Conservation (phyloP, 2,888 invertebrate species). For the Tribolium freemani region DNA sequence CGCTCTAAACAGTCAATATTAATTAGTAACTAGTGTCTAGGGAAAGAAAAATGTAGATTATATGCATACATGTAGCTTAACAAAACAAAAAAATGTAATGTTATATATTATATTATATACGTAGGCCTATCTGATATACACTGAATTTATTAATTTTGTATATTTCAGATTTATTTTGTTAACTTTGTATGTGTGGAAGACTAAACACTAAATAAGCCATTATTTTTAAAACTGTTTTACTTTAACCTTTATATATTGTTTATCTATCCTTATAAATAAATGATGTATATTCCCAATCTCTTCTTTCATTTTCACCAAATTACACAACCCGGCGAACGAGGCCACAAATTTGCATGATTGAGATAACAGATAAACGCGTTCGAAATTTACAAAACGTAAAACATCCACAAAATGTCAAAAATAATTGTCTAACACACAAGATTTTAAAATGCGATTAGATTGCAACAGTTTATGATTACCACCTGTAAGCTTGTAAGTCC, state of each 20-base stretch:
- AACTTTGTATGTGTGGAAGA: constrained; percentile 58
- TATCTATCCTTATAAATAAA: constrained; percentile 61
- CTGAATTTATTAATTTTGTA: constrained; percentile 63
- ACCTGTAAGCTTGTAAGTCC: background rate
- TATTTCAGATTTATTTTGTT: constrained; percentile 62
- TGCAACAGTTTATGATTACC: background rate
- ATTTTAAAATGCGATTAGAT: background rate
- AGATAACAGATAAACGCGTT: background rate
- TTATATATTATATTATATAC: constrained; percentile 52
- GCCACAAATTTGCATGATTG: constrained; percentile 2
- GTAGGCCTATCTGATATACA: constrained; percentile 67
- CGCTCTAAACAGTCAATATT: constrained; percentile 68
- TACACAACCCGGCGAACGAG: background rate
- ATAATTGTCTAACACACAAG: background rate
- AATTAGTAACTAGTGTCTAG: constrained; percentile 59
- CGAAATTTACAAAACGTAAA: background rate
- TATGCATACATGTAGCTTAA: constrained; percentile 64
- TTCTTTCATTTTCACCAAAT: constrained; percentile 29
- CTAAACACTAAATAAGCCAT: constrained; percentile 53
- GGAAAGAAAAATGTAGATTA: constrained; percentile 55
- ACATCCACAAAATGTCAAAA: background rate
- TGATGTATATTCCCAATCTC: constrained; percentile 61
- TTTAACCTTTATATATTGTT: constrained; percentile 58
- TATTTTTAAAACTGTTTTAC: constrained; percentile 57
- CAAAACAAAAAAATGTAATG: constrained; percentile 57